Conservation (phyloP, 2,113 vertebrate genomes). For the Syrrhaptes paradoxus region DNA sequence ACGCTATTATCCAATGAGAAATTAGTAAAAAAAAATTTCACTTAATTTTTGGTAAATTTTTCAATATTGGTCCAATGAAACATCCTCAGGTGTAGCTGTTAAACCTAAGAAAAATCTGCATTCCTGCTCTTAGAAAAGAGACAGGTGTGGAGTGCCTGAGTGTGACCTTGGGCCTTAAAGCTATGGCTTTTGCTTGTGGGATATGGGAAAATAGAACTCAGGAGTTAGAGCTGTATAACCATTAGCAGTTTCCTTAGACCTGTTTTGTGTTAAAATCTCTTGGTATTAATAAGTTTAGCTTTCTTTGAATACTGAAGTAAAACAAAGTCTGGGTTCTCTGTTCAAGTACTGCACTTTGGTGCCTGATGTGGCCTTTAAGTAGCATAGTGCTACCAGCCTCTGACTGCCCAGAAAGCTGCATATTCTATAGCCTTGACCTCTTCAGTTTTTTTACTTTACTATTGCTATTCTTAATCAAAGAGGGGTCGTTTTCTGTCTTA, state of each 20-base stretch:
- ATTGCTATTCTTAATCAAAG: not conserved
- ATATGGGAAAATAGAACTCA: not conserved
- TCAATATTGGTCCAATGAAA: fast-evolving
- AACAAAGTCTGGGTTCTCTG: not conserved
- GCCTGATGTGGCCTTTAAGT: not conserved
- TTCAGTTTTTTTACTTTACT: not conserved
- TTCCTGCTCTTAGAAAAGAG: not conserved
- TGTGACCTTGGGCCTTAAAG: not conserved
- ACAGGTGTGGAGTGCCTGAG: not conserved
- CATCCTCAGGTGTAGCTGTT: not conserved
- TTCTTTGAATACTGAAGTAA: not conserved
- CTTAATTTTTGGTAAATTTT: not conserved
- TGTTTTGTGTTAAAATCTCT: not conserved
- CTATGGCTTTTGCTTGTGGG: not conserved
- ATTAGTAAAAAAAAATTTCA: not conserved
- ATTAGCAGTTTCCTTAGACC: not conserved
- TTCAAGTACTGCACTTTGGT: not conserved
- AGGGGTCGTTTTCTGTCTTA: not conserved
- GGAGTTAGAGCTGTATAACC: not conserved
- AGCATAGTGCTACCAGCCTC: not conserved
- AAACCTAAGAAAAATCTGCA: not conserved
- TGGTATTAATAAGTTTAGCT: not conserved
- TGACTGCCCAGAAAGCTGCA: not conserved
- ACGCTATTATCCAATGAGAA: not conserved
- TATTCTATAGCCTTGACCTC: not conserved